A percentile compares a stretch with the other conserved stretches of the same genome.
These are phyloP conservation scores for Corella eumyota DNA, from an alignment of 23 tunicate genomes.

Conservation along the genomic window DNA sequence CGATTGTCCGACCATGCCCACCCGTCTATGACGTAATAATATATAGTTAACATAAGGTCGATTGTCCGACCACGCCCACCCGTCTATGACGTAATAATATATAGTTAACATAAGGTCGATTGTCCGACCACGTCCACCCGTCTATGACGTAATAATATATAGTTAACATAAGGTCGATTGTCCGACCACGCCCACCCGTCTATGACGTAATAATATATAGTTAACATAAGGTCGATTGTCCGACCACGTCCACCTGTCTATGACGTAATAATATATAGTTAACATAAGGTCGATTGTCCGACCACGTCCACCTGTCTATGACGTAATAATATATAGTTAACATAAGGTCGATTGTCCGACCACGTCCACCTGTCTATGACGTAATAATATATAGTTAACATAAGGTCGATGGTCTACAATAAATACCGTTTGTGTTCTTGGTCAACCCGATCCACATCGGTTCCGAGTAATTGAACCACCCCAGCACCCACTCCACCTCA, in stretches of 20 bases:
- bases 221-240: constrained; percentile 77
- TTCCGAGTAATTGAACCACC: constrained; percentile 74
- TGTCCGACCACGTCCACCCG: constrained; percentile 85
- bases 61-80: constrained; percentile 77
- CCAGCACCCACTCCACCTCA: constrained; percentile 62
- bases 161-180: too few species aligned
- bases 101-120: too few species aligned
- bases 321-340: too few species aligned
- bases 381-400: too few species aligned
- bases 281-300: constrained; percentile 70
- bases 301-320: constrained; percentile 89
- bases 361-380: constrained; percentile 87
- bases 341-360: constrained; percentile 77
- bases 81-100: too few species aligned
- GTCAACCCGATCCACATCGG: constrained; percentile 74
- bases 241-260: constrained; percentile 88
- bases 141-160: too few species aligned
- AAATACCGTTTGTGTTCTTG: constrained; percentile 62
- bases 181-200: constrained; percentile 92
- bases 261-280: too few species aligned
- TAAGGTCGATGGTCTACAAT: neutral
- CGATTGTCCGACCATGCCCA: constrained; percentile 82
- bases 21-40: too few species aligned
- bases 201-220: too few species aligned
- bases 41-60: too few species aligned